Evolutionary conservation across 2,888 invertebrate genomes (phyloP).

Genomic region (Bellardia bayeri): DNA sequence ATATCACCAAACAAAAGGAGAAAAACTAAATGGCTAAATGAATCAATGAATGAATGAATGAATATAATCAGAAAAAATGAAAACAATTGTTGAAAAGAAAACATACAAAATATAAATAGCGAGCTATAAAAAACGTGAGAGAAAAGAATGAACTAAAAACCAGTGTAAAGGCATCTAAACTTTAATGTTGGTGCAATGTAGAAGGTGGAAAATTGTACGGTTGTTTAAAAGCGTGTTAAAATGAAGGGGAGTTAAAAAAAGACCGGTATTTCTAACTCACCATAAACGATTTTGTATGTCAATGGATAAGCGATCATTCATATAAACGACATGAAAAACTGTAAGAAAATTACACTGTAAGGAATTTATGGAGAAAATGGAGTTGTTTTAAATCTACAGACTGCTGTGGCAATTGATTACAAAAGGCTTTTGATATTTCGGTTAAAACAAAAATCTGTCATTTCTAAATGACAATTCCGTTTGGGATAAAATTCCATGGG

Average conservation of each 20-base stretch:
- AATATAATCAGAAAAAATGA: neutral
- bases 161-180: neutral
- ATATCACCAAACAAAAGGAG: conserved; percentile 45
- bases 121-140: neutral
- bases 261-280: conserved; percentile 38
- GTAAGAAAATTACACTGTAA: conserved; percentile 35
- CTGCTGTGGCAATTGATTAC: neutral
- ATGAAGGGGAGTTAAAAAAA: conserved; percentile 16
- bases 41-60: neutral
- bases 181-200: neutral
- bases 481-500: too few relatives aligned
- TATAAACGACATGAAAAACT: neutral
- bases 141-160: neutral
- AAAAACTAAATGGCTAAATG: neutral
- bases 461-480: too few relatives aligned
- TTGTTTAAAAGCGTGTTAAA: conserved; percentile 24
- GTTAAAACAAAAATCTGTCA: too few relatives aligned
- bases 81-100: neutral
- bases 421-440: too few relatives aligned
- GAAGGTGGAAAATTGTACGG: conserved; percentile 23
- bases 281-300: conserved; percentile 27
- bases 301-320: conserved; percentile 59
- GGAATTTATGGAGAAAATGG: neutral
- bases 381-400: too few relatives aligned
- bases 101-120: neutral